Evolutionary conservation across 2,113 vertebrate species (phyloP).

Genomic region (Scatophagus argus): DNA sequence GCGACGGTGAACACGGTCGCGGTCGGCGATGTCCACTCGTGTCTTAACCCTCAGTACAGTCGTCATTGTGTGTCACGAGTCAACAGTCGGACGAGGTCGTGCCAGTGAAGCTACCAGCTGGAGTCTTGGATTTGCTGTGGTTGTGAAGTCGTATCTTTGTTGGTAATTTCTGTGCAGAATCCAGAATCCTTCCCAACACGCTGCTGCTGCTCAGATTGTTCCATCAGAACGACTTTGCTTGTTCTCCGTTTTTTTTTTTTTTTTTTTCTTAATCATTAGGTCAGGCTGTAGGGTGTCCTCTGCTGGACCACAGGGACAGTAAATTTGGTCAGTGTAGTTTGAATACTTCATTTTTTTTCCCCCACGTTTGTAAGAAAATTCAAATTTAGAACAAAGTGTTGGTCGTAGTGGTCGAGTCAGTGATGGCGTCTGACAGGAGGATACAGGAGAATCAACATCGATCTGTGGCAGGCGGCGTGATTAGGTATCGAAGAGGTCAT

Average conservation of each 20-base stretch:
- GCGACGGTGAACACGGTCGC: too few species aligned
- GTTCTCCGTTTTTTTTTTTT: neutral
- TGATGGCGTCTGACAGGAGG: constrained; percentile 49
- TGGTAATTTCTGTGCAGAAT: too few species aligned
- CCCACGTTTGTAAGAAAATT: neutral
- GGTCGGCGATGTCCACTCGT: too few species aligned
- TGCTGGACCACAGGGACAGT: neutral
- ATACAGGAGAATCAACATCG: constrained; percentile 54
- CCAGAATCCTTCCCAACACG: too few species aligned
- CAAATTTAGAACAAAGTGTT: neutral
- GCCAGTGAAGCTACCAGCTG: too few species aligned
- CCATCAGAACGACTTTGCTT: neutral
- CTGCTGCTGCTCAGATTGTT: too few species aligned
- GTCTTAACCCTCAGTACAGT: too few species aligned
- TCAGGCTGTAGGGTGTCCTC: neutral
- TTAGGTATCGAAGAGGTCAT: constrained; percentile 58
- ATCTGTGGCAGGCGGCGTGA: constrained; percentile 58
- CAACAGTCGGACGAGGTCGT: too few species aligned
- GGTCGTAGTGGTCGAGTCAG: neutral
- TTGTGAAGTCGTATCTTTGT: too few species aligned
- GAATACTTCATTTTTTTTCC: neutral
- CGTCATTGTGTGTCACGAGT: too few species aligned
- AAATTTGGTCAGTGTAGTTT: neutral
- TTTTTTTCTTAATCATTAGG: neutral
- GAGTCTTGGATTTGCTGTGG: too few species aligned